Evolutionary conservation across 64 coral and sea anemone genomes (phyloP), one percentile per base, ranked within the genome.

Genomic region (Hydrozoanthus tunicans): DNA sequence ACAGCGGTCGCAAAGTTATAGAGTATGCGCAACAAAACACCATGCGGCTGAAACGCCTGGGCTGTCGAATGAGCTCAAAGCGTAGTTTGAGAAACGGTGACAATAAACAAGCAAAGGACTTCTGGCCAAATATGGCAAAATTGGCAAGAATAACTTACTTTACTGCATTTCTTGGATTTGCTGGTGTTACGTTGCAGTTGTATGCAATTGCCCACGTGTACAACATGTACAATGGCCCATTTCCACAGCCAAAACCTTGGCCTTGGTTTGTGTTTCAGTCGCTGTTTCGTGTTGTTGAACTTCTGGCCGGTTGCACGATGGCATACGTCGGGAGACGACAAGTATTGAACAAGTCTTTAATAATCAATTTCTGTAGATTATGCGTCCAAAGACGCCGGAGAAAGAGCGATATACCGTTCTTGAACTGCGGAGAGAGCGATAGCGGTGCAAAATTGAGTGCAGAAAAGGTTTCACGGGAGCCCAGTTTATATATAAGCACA

Each of bases 121-220:
- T 26, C 25, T 20, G 67, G 6, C 89, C 95, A 69, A 94, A 92
- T n/a, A 71, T 89, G 14, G 55, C 95, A 4, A 96, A 96, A 73
- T 70, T 96, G 3, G 95, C 94, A 14, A 80, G 76, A 81, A 96
- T 96, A 54, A 96, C 95, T 11, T 96, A 91, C 57, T 66, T 96
- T 25, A 94, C 92, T 58, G 70, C 93, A 7, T 81, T 78, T 7
- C 68, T 96, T 26, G 95, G 95, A 7, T 58, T 96, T 59, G 20
- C 66, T 8, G 80, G 92, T 70, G 88, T 78, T 27, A 93, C 27
- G 14, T 20, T 96, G 51, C 92, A 96, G 53, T 11, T 96, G 2
- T 96, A 96, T 61, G 86, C 95, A 2, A 94, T 96, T 10, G 82
- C 94, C 58, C 81, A 26, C 4, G 77, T 96, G 9, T 74, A 94